A percentile compares a stretch with the other conserved stretches of the same genome.
phyloP scores from a whole-genome alignment of 2,888 invertebrate genomes.

The Priocnemis perturbator region DNA sequence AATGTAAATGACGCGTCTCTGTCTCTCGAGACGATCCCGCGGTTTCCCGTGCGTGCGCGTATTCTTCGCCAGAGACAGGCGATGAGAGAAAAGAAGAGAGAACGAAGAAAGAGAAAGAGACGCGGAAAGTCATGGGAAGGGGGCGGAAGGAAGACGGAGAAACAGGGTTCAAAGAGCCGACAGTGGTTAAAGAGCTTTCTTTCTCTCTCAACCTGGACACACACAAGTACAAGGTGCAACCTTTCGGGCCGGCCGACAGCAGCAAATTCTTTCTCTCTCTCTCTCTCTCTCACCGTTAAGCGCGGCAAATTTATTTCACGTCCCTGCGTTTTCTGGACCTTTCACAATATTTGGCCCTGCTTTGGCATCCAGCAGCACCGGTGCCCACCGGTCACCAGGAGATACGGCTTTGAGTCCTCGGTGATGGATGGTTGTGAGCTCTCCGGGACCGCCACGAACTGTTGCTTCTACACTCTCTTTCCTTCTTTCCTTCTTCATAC shows the following conservation, averaged over 20 bases:
- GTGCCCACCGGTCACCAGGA: constrained; percentile 64
- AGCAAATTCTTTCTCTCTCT: constrained; percentile 45
- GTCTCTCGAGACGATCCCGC: constrained; percentile 34
- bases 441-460: constrained; percentile 48
- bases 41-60: constrained; percentile 38
- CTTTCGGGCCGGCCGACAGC: constrained; percentile 51
- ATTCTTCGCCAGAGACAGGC: constrained; percentile 18
- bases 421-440: constrained; percentile 71
- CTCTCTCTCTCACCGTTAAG: constrained; percentile 36
- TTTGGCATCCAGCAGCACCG: constrained; percentile 59
- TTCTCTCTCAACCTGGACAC: constrained; percentile 59
- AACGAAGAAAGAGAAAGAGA: constrained; percentile 39
- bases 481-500: constrained; percentile 31
- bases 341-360: constrained; percentile 75
- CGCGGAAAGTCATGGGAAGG: constrained; percentile 33
- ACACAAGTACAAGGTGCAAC: constrained; percentile 61
- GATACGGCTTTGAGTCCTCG: constrained; percentile 69
- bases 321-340: constrained; percentile 75
- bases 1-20: constrained; percentile 69
- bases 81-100: constrained; percentile 37
- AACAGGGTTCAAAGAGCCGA: constrained; percentile 73
- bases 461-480: constrained; percentile 45
- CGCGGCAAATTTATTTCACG: constrained; percentile 71
- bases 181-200: constrained; percentile 71
- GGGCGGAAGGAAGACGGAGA: constrained; percentile 26